Base-by-base conservation (phyloP, 2,888 invertebrate species). In the Synanthedon myopaeformis region DNA sequence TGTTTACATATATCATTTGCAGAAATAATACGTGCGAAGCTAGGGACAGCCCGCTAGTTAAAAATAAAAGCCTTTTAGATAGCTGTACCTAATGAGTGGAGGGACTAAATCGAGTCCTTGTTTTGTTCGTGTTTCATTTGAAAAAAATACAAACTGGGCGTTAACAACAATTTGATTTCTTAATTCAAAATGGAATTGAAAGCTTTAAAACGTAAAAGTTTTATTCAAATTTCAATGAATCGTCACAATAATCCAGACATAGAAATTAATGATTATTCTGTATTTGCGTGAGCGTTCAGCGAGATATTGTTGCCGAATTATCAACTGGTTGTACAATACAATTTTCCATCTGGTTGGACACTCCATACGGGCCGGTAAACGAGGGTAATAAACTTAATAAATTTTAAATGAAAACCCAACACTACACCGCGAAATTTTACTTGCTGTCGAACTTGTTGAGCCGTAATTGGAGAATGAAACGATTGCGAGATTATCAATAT, bases 261-360 rank as follows among this genome's bases (percentile, higher is more conserved):
- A n/a, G 14, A 45, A 13, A 45, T 14, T n/a, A n/a, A 45, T 45
- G 13, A 14, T 45, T 12, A 45, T 45, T 45, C 14, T 45, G 45
- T 13, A 6, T 45, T 45, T 45, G 45, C 45, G 45, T 45, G 45
- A 14, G 45, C 45, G 45, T 45, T 45, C 45, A 45, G 14, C 45
- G n/a, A n/a, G 45, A 45, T 45, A 45, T 45, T 45, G 45, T 45
- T 45, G 2, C 45, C 13, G 45, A 13, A 45, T 45, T 45, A 45
- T 45, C 45, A 45, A 45, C 45, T 45, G 41, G 49, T 49, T 14
- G 17, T 53, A 53, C 53, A 53, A 53, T 53, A 54, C 54, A 54
- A 54, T 54, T 54, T 54, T 54, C 54, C 51, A 42, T 41, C 13
- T 45, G 54, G 54, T 28, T 54, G 19, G 23, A 10, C 35, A 4